Evolutionary conservation across 2,797 vertebrate genomes (phyloP), one percentile per base, ranked within the genome.

Genomic region (Lates japonicus): DNA sequence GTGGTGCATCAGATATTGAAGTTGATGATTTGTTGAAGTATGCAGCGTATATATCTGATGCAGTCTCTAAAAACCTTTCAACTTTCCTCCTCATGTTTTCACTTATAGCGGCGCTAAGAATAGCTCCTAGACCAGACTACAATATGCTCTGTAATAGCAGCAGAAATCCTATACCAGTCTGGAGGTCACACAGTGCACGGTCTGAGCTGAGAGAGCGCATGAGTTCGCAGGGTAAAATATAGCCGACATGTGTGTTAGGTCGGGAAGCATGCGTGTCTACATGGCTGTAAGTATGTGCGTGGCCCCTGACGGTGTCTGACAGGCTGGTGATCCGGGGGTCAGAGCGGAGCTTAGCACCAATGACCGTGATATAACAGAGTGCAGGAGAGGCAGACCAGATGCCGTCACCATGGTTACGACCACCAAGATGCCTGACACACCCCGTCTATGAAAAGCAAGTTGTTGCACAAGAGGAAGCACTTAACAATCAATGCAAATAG

Each of bases 61-160:
- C 60, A 75, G 54, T 29, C 75, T 71, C 66, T 52, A 17, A 54
- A 78, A 76, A 29, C 20, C 69, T 48, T 70, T 51, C 63, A 67
- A 37, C 73, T 76, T 59, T 76, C 39, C 19, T 69, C 70, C 66
- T 76, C 54, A 44, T 87, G 76, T 64, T 88, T 83, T 83, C 68
- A 77, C 67, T 84, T 58, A 77, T 60, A 61, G 48, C 7, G 0
- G 20, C 46, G 68, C 83, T 81, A 81, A 85, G 58, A 86, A 90
- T 85, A 91, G 64, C 29, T 39, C 19, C 42, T 42, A 78, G 70
- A 81, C 57, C 3, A 81, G 80, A 85, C 76, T 60, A 83, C 81
- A 91, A 84, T 83, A 75, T 91, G 81, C 73, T 65, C 59, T 68
- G 82, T 85, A 79, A 76, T 39, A 55, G 78, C 64, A 64, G 70